Evolutionary conservation across 2,797 vertebrate genomes (phyloP).

Genomic region (Emydoidea blandingii): DNA sequence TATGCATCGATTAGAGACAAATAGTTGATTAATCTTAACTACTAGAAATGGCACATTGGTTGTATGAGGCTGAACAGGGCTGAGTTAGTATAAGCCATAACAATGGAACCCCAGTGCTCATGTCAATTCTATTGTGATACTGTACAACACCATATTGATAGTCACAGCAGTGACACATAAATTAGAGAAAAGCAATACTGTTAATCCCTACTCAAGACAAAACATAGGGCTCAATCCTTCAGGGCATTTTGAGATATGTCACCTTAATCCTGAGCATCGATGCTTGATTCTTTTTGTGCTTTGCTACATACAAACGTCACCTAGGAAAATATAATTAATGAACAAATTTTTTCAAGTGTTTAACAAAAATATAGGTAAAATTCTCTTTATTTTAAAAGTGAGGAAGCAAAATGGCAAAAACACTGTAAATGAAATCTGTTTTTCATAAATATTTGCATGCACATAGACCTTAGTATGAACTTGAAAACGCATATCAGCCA

Average conservation of each 20-base stretch:
- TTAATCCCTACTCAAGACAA: slow-evolving; percentile 18
- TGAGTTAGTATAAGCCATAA: slow-evolving; percentile 15
- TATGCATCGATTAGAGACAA: slow-evolving; percentile 4
- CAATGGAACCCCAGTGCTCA: slow-evolving; percentile 18
- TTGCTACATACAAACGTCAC: not conserved
- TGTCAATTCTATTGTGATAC: slow-evolving; percentile 39
- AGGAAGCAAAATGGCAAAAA: not conserved
- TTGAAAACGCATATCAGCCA: not conserved
- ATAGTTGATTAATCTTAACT: slow-evolving; percentile 37
- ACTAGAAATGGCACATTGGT: not conserved
- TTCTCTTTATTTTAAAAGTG: not conserved
- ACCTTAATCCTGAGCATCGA: not conserved
- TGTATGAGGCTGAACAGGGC: not conserved
- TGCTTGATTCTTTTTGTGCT: not conserved
- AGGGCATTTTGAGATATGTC: not conserved
- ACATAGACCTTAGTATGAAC: not conserved
- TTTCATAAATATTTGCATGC: not conserved
- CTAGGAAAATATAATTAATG: not conserved
- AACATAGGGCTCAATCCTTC: not conserved
- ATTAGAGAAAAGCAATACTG: slow-evolving; percentile 10
- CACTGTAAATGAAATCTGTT: not conserved
- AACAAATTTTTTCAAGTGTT: not conserved
- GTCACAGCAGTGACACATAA: slow-evolving; percentile 5
- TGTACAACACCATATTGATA: slow-evolving; percentile 31
- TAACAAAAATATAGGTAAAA: not conserved